Evolutionary conservation across 37 sponge, comb jelly and placozoan genomes (phyloP), one percentile per base, ranked within the genome.

Genomic region (Beroe ovata): DNA sequence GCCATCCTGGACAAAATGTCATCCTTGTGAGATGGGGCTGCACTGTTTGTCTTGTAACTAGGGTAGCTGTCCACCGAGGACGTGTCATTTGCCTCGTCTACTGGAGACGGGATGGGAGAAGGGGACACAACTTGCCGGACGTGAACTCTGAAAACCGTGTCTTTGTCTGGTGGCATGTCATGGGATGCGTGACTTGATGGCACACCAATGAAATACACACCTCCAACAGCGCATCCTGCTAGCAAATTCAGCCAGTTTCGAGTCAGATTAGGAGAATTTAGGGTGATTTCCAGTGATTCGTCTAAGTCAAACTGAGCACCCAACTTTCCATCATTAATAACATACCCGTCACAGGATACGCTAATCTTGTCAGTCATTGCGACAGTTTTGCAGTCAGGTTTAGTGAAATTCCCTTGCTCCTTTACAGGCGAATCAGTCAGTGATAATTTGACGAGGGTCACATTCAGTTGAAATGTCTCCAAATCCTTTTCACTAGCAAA

Each of bases 1-100:
- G 84, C 84, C 84, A 77, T 77, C 11, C 84, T 1, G 4, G 84
- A 77, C 22, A 77, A 42, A 40, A 77, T 77, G 36, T 77, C 84
- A 21, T 77, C 21, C 47, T 77, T 77, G 1, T 77, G 42, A 3
- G 42, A 8, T 2, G 32, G 32, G 47, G 26, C 33, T 30, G n/a
- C 25, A 40, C 1, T 29, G 28, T 39, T 77, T 1, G 21, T 42
- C 42, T 39, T 42, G 28, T 30, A 35, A 19, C 54, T 40, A 18
- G 54, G 42, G 22, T 32, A 36, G 28, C 84, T 77, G 54, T 77
- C 84, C 25, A 77, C 84, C 16, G 84, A 77, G n/a, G 84, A 77
- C 18, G 38, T 40, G 25, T 77, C 84, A 40, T 30, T 77, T 8
- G 41, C 20, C 26, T 77, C 84, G 54, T 39, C 38, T 1, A 42